A percentile compares a stretch with the other conserved stretches of the same genome.
Evolutionary conservation across 2,113 vertebrate genomes (phyloP).

Genomic region (Rhodinocichla rosea): DNA sequence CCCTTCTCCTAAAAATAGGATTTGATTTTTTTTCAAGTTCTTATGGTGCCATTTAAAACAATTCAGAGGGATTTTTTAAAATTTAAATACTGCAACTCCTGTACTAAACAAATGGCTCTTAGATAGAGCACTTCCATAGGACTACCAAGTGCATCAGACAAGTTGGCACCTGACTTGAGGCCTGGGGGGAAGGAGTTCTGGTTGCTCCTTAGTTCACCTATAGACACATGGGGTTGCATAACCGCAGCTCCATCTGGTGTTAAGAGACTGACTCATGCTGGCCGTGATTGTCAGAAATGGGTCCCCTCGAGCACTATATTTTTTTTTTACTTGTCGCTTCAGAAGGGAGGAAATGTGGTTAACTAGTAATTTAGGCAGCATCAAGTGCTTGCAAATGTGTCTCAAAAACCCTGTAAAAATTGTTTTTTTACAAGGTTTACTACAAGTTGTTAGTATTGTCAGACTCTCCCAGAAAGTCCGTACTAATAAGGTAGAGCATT

Average conservation of each 20-base stretch:
- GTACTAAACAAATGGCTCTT: not conserved
- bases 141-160: not conserved
- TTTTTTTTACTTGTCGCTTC: not conserved
- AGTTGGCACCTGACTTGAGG: not conserved
- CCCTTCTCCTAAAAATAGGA: not conserved
- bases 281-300: not conserved
- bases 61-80: not conserved
- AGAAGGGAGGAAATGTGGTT: not conserved
- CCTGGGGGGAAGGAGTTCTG: not conserved
- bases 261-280: not conserved
- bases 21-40: not conserved
- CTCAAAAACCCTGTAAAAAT: not conserved
- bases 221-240: not conserved
- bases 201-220: not conserved
- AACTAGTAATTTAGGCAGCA: not conserved
- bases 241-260: not conserved
- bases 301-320: not conserved
- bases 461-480: not conserved
- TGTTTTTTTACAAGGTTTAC: not conserved
- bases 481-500: not conserved
- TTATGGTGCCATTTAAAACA: not conserved
- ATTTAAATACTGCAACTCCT: not conserved
- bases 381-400: not conserved
- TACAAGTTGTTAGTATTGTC: not conserved
- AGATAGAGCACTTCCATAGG: not conserved